phyloP scores from a whole-genome alignment of 2,113 vertebrate genomes.

The Pachycephala philippinensis region DNA sequence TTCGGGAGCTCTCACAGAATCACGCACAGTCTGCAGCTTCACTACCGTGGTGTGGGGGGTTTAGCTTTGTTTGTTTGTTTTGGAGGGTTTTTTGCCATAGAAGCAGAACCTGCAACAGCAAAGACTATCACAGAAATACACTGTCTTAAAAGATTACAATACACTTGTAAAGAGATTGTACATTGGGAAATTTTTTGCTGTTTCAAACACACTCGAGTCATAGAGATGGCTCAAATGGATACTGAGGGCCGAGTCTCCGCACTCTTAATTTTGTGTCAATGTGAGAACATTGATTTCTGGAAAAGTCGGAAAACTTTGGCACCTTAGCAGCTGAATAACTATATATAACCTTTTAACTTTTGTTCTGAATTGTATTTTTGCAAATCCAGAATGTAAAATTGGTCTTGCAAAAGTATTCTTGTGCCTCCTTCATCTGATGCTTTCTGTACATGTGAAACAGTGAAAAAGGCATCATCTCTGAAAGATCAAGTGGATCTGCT shows the following conservation, averaged over 20 bases:
- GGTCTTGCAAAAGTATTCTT: not conserved
- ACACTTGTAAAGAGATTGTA: not conserved
- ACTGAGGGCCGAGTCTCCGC: not conserved
- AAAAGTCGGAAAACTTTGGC: not conserved
- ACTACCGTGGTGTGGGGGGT: rapidly evolving
- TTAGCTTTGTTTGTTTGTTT: not conserved
- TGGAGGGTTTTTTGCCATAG: rapidly evolving
- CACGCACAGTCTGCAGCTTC: not conserved
- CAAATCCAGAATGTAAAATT: not conserved
- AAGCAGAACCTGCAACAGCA: not conserved
- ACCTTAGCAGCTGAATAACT: not conserved
- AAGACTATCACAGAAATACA: not conserved
- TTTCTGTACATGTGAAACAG: not conserved
- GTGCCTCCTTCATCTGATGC: rapidly evolving
- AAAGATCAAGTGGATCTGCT: not conserved
- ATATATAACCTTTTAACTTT: not conserved
- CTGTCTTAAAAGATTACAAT: not conserved
- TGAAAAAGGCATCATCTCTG: not conserved
- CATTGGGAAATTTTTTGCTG: not conserved
- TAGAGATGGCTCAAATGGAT: not conserved
- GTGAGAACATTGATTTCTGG: not conserved
- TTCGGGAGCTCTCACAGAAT: not conserved
- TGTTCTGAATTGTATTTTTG: not conserved
- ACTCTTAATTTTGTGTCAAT: not conserved
- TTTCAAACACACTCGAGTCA: not conserved